These are phyloP conservation scores for Phaethon lepturus DNA, from an alignment of 2,113 vertebrate species.

Conservation along the genomic window DNA sequence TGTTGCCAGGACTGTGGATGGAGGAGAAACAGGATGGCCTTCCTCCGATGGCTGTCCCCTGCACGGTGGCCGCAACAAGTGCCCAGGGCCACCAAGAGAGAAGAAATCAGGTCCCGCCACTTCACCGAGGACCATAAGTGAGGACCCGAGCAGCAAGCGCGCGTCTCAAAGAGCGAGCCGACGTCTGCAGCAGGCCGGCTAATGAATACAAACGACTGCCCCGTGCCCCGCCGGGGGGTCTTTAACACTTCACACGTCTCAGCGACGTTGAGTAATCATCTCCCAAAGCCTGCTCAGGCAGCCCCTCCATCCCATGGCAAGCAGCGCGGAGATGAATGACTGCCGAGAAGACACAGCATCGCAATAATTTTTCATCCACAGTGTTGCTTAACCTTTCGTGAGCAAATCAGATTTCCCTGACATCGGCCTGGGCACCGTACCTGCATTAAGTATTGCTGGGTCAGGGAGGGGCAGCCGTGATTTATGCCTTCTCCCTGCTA, in stretches of 20 bases:
- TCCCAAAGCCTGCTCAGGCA: not conserved
- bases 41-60: not conserved
- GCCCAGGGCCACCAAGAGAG: accelerated
- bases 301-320: not conserved
- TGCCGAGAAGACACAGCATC: not conserved
- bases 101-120: too few species aligned
- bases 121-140: accelerated
- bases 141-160: not conserved
- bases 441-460: not conserved
- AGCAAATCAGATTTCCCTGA: conserved; percentile 18
- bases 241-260: conserved; percentile 37
- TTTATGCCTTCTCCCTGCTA: not conserved
- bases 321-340: conserved; percentile 14
- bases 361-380: conserved; percentile 14
- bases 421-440: not conserved
- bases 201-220: conserved; percentile 54
- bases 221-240: conserved; percentile 33
- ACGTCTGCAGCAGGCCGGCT: not conserved
- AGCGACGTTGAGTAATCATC: conserved; percentile 54
- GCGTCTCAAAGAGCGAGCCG: not conserved
- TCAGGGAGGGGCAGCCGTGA: conserved; percentile 37
- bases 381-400: not conserved
- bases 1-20: accelerated
- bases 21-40: not conserved
- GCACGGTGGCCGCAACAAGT: not conserved